Evolutionary conservation across 1,140 invertebrate genomes (phyloP).

Genomic region (Pseudomyrmex concolor): DNA sequence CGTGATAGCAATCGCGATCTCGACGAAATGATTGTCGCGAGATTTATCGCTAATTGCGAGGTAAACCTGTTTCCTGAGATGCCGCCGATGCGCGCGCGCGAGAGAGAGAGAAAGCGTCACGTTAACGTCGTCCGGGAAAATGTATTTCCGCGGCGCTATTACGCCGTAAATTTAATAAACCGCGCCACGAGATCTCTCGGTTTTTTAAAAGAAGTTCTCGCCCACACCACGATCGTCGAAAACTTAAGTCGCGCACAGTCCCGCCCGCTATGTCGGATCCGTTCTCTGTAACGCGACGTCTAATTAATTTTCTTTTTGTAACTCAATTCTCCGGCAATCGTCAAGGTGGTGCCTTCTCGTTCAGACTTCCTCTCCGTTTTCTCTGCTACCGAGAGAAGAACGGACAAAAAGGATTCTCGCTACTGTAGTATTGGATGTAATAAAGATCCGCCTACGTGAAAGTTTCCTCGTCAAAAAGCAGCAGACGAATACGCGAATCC

Average conservation of each 20-base stretch:
- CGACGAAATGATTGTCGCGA: conserved; percentile 56
- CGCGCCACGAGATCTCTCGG: conserved; percentile 15
- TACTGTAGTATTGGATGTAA: conserved; percentile 70
- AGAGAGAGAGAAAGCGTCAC: conserved; percentile 8
- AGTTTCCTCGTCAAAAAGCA: conserved; percentile 68
- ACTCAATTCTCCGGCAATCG: conserved; percentile 72
- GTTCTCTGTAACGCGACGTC: conserved; percentile 64
- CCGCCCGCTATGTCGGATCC: background rate
- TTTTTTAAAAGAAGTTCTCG: conserved; percentile 58
- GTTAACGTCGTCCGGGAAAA: conserved; percentile 35
- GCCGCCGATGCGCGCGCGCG: background rate
- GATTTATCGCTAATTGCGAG: conserved; percentile 65
- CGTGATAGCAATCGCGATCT: conserved; percentile 56
- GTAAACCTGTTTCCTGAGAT: conserved; percentile 49
- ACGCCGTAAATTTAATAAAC: conserved; percentile 68
- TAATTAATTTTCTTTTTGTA: conserved; percentile 74
- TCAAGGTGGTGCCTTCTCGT: conserved; percentile 45
- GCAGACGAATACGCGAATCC: conserved; percentile 8
- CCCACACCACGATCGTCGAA: conserved; percentile 40
- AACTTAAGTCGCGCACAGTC: conserved; percentile 25
- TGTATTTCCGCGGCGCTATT: conserved; percentile 64
- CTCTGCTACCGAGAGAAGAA: conserved; percentile 5
- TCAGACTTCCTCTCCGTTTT: background rate
- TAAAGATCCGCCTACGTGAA: conserved; percentile 65
- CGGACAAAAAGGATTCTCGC: conserved; percentile 54